Evolutionary conservation across 2,113 vertebrate genomes (phyloP).

Genomic region (Orthonyx spaldingii): DNA sequence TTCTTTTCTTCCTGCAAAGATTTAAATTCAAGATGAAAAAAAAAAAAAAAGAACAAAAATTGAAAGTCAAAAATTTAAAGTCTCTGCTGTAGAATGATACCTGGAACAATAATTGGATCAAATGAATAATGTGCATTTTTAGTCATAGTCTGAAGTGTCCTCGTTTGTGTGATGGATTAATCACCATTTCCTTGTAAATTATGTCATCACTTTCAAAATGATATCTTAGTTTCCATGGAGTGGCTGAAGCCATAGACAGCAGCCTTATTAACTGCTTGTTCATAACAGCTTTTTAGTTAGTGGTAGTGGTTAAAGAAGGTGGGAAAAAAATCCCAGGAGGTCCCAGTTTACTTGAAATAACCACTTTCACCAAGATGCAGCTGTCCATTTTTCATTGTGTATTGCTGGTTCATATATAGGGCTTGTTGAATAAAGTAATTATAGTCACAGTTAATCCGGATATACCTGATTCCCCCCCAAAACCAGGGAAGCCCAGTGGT

Average conservation of each 20-base stretch:
- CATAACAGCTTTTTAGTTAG: neutral
- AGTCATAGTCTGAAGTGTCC: neutral
- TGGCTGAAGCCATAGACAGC: neutral
- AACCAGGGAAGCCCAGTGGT: neutral
- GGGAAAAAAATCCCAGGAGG: neutral
- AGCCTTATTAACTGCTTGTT: neutral
- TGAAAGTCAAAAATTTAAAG: neutral
- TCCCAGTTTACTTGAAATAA: neutral
- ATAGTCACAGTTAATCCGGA: neutral
- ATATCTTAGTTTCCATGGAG: neutral
- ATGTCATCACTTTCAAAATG: constrained; percentile 10
- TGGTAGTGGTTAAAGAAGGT: neutral
- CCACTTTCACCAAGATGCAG: neutral
- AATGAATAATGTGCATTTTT: constrained; percentile 23
- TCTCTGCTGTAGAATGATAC: neutral
- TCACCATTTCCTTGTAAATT: neutral
- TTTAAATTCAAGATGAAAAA: neutral
- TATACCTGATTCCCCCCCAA: neutral
- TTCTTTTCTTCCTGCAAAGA: neutral
- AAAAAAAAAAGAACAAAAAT: neutral
- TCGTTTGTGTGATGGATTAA: constrained; percentile 29
- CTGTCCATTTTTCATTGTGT: neutral
- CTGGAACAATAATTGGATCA: neutral
- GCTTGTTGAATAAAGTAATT: neutral
- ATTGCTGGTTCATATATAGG: neutral